Percentiles rank a stretch among this genome's conserved stretches.
Evolutionary conservation across 2,888 invertebrate genomes (phyloP).

Genomic region (Hesperia comma): DNA sequence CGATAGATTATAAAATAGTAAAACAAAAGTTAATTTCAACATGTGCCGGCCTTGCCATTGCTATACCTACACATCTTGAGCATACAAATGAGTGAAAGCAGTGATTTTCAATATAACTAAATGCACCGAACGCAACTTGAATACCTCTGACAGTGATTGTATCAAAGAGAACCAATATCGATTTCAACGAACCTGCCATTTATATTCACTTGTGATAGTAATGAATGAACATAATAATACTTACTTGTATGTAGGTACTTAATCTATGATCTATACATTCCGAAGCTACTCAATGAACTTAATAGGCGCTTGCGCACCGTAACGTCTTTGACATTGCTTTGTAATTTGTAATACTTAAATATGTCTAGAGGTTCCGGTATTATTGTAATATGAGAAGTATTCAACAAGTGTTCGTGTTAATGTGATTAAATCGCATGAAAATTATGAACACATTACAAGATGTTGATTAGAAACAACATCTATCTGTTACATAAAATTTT

Average conservation of each 20-base stretch:
- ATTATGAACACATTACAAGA: too few species aligned
- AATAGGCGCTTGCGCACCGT: slow-evolving; percentile 30
- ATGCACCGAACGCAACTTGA: slow-evolving; percentile 49
- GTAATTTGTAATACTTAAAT: too few species aligned
- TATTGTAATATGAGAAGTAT: neutral
- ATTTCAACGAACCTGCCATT: slow-evolving; percentile 33
- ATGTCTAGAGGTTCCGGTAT: neutral
- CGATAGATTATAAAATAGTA: neutral
- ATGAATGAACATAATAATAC: slow-evolving; percentile 35
- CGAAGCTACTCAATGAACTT: slow-evolving; percentile 33
- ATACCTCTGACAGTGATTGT: slow-evolving; percentile 30
- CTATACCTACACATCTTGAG: slow-evolving; percentile 28
- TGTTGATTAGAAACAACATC: too few species aligned
- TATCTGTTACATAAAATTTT: too few species aligned
- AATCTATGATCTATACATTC: slow-evolving; percentile 32
- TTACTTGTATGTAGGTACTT: neutral
- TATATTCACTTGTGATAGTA: slow-evolving; percentile 32
- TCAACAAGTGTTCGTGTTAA: neutral
- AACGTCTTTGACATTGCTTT: slow-evolving; percentile 44
- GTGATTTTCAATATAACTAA: slow-evolving; percentile 55
- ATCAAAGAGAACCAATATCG: slow-evolving; percentile 35
- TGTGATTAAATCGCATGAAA: neutral
- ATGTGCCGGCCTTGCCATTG: slow-evolving; percentile 33
- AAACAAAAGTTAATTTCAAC: slow-evolving; percentile 28
- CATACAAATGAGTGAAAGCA: slow-evolving; percentile 58